A percentile compares a stretch with the other conserved stretches of the same genome.
phyloP scores from a whole-genome alignment of 2,797 vertebrate species.

The Darevskia nairensis region DNA sequence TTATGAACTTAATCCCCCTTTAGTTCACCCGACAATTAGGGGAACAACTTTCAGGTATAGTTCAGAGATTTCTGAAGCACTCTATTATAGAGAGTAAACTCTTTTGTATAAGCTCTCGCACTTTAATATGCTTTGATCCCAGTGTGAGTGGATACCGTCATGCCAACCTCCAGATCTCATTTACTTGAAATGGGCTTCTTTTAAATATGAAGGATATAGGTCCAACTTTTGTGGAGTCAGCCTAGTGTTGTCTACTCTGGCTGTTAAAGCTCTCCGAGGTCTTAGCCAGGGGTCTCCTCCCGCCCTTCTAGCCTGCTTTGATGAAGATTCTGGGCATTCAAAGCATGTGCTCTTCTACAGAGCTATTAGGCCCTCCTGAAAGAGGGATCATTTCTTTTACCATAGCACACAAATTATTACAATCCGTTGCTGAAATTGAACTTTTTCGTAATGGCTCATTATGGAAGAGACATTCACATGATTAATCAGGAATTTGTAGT shows the following conservation, averaged over 20 bases:
- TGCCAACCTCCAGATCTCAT: not conserved
- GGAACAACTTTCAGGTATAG: too few relatives aligned
- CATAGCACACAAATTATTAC: slow-evolving; percentile 1
- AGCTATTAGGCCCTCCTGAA: not conserved
- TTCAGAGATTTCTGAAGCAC: too few relatives aligned
- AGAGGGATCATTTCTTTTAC: slow-evolving; percentile 5
- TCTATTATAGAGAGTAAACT: not conserved
- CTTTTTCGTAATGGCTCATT: slow-evolving; percentile 27
- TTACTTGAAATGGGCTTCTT: not conserved
- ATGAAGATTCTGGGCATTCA: not conserved
- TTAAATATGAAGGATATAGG: not conserved
- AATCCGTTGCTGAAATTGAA: slow-evolving; percentile 12
- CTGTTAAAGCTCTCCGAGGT: not conserved
- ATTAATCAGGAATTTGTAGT: slow-evolving; percentile 40
- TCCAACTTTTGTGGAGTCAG: not conserved
- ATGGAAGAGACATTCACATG: slow-evolving; percentile 7
- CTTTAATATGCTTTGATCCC: not conserved
- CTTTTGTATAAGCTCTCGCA: not conserved
- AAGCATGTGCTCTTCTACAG: not conserved
- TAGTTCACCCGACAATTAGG: too few relatives aligned
- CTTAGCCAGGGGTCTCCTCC: not conserved
- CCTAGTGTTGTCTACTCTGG: not conserved
- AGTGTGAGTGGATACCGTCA: not conserved
- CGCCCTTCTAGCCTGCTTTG: not conserved
- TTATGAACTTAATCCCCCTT: too few relatives aligned